Evolutionary conservation across 2,113 vertebrate species (phyloP).

Genomic region (Tetrao urogallus): DNA sequence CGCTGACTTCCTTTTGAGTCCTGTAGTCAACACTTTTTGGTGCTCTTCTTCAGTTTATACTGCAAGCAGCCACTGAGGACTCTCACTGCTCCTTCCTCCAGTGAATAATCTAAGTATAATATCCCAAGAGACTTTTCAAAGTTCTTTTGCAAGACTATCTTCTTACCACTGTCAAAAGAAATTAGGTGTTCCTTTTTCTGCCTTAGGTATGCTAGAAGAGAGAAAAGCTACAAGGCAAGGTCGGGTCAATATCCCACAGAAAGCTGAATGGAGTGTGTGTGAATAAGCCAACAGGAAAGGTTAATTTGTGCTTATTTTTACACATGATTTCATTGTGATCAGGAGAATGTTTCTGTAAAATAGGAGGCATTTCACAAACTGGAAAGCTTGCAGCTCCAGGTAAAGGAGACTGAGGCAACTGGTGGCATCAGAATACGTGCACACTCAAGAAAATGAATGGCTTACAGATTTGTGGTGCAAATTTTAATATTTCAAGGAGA

Average conservation of each 20-base stretch:
- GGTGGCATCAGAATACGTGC: rapidly evolving
- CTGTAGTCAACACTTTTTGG: not conserved
- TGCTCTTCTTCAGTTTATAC: not conserved
- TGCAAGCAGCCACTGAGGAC: not conserved
- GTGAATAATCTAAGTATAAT: not conserved
- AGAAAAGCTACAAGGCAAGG: not conserved
- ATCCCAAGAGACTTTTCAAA: not conserved
- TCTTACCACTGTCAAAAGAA: not conserved
- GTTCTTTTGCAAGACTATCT: not conserved
- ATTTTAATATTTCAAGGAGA: not conserved
- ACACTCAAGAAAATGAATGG: rapidly evolving
- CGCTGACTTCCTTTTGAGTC: not conserved
- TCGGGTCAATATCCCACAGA: not conserved
- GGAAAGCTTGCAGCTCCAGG: not conserved
- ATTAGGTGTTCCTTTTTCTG: not conserved
- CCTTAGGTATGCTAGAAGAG: not conserved
- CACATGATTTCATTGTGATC: rapidly evolving
- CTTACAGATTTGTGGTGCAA: not conserved
- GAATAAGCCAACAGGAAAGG: not conserved
- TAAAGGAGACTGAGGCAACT: not conserved
- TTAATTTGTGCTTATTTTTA: not conserved
- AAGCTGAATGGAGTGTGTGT: not conserved
- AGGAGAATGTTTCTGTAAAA: not conserved
- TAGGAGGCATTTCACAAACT: not conserved
- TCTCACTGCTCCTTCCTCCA: not conserved